Evolutionary conservation across 2,797 vertebrate species (phyloP).

Genomic region (Cossypha dichroa): DNA sequence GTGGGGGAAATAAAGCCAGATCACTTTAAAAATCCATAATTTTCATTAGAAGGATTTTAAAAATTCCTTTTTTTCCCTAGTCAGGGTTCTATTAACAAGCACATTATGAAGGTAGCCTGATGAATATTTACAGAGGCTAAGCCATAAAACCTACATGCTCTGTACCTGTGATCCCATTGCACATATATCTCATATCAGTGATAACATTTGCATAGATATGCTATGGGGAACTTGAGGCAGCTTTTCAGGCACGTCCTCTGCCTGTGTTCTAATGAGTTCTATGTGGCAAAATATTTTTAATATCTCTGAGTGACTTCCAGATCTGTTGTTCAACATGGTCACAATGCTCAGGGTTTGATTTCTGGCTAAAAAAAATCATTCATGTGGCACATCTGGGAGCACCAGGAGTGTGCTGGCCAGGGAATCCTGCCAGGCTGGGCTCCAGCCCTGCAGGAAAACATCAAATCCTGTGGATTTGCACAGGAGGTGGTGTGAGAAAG

Average conservation of each 20-base stretch:
- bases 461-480: not conserved
- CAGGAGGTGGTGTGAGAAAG: not conserved
- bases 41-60: not conserved
- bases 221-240: not conserved
- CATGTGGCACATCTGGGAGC: not conserved
- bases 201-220: not conserved
- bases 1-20: not conserved
- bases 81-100: not conserved
- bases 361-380: not conserved
- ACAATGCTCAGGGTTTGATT: not conserved
- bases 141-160: not conserved
- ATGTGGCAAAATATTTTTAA: not conserved
- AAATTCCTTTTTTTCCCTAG: not conserved
- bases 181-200: not conserved
- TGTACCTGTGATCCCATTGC: not conserved
- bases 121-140: not conserved
- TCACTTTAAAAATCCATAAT: fast-evolving
- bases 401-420: not conserved
- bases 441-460: not conserved
- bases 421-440: not conserved
- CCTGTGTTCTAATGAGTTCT: fast-evolving
- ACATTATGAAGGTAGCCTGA: not conserved
- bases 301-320: not conserved
- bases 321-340: not conserved
- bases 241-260: not conserved